phyloP scores from a whole-genome alignment of 2,888 invertebrate species.

The Lepidocyrtoides sp. region DNA sequence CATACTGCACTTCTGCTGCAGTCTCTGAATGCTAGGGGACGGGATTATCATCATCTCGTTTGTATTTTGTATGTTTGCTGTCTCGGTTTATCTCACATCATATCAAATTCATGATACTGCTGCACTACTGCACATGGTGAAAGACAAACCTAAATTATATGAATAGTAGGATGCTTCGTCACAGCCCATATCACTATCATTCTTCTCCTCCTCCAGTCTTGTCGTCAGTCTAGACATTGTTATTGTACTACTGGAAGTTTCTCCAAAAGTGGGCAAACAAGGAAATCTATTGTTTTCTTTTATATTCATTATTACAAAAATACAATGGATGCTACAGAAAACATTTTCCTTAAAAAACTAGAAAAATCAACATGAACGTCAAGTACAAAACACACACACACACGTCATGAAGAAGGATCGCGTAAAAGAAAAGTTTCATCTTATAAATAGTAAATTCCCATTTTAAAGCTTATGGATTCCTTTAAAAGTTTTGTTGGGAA shows the following conservation, averaged over 20 bases:
- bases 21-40: too few relatives aligned
- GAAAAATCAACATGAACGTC: not conserved
- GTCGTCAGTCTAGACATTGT: not conserved
- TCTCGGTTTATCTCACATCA: not conserved
- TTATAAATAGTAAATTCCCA: too few relatives aligned
- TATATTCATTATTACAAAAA: not conserved
- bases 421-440: too few relatives aligned
- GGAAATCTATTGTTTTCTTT: not conserved
- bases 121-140: too few relatives aligned
- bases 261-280: not conserved
- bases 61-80: not conserved
- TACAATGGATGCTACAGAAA: not conserved
- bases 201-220: not conserved
- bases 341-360: too few relatives aligned
- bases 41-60: too few relatives aligned
- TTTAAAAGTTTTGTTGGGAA: not conserved
- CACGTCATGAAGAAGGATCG: too few relatives aligned
- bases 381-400: too few relatives aligned
- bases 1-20: too few relatives aligned
- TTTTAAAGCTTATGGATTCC: not conserved
- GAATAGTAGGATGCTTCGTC: not conserved
- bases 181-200: not conserved
- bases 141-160: not conserved
- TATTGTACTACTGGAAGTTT: too few relatives aligned
- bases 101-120: constrained; percentile 8